phyloP scores from a whole-genome alignment of 1,140 invertebrate genomes.

The Orius laevigatus region DNA sequence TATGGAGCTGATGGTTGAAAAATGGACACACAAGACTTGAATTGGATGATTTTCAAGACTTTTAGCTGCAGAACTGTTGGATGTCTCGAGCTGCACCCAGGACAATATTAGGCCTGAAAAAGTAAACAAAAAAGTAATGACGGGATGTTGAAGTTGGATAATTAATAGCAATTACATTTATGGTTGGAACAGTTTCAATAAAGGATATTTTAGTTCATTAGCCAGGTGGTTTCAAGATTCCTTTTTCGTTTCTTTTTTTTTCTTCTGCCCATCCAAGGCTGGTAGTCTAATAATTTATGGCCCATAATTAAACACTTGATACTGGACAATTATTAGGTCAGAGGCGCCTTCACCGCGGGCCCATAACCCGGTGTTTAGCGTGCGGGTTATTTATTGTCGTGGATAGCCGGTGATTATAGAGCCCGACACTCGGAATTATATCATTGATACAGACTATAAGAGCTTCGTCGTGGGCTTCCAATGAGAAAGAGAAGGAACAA shows the following conservation, averaged over 20 bases:
- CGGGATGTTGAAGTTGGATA: too few relatives aligned
- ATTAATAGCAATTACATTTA: too few relatives aligned
- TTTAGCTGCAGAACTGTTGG: too few relatives aligned
- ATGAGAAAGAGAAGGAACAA: neutral
- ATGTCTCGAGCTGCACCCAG: too few relatives aligned
- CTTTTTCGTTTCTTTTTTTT: neutral
- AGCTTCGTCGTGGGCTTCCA: neutral
- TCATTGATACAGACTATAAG: constrained; percentile 2
- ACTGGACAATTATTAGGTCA: constrained; percentile 8
- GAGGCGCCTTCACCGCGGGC: constrained; percentile 5
- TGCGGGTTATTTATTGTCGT: constrained; percentile 3
- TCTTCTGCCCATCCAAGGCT: neutral
- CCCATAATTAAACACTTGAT: constrained; percentile 8
- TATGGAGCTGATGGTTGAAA: too few relatives aligned
- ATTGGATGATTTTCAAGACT: too few relatives aligned
- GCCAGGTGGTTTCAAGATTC: too few relatives aligned
- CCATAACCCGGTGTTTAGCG: constrained; percentile 4
- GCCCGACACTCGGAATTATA: constrained; percentile 2
- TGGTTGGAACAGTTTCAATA: too few relatives aligned
- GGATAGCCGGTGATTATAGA: neutral
- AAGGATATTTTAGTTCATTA: too few relatives aligned
- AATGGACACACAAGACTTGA: too few relatives aligned
- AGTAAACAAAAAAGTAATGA: too few relatives aligned
- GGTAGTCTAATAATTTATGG: constrained; percentile 7
- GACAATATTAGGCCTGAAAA: too few relatives aligned